A percentile compares a stretch with the other conserved stretches of the same genome.
These are phyloP conservation scores for Gavia stellata DNA, from an alignment of 2,113 vertebrate genomes.

Conservation along the genomic window DNA sequence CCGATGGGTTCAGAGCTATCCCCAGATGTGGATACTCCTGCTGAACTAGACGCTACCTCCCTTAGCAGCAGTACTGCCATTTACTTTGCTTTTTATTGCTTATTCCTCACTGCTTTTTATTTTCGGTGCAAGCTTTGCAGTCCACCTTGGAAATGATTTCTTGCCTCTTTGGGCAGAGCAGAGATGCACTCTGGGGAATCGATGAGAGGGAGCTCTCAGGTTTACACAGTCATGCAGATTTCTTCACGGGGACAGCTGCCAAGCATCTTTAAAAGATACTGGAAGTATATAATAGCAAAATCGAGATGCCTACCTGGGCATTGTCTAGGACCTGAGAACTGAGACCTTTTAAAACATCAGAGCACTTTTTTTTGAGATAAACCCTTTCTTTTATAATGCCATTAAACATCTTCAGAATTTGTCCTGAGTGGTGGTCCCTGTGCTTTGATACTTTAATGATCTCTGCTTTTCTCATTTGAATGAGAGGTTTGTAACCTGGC, in stretches of 20 bases:
- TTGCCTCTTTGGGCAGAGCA: neutral
- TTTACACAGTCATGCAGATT: neutral
- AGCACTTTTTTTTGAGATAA: neutral
- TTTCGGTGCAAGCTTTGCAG: neutral
- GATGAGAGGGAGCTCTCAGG: neutral
- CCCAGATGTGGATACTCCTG: neutral
- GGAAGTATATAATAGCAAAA: neutral
- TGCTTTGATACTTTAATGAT: neutral
- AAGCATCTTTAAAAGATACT: neutral
- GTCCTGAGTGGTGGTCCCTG: neutral
- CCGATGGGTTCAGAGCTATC: neutral
- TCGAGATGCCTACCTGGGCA: neutral
- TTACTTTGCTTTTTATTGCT: conserved; percentile 22
- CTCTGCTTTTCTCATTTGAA: neutral
- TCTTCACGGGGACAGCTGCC: neutral
- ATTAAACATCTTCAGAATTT: neutral
- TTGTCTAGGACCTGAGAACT: neutral
- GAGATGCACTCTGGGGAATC: neutral
- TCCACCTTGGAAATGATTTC: neutral
- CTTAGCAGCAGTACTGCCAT: conserved; percentile 6
- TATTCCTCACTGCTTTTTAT: neutral
- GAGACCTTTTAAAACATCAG: neutral
- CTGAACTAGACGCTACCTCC: neutral
- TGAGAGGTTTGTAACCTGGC: neutral
- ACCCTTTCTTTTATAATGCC: neutral